Percentiles rank a stretch among this genome's conserved stretches.
Conservation (phyloP, 2,113 vertebrate species). For the Rhea americana region DNA sequence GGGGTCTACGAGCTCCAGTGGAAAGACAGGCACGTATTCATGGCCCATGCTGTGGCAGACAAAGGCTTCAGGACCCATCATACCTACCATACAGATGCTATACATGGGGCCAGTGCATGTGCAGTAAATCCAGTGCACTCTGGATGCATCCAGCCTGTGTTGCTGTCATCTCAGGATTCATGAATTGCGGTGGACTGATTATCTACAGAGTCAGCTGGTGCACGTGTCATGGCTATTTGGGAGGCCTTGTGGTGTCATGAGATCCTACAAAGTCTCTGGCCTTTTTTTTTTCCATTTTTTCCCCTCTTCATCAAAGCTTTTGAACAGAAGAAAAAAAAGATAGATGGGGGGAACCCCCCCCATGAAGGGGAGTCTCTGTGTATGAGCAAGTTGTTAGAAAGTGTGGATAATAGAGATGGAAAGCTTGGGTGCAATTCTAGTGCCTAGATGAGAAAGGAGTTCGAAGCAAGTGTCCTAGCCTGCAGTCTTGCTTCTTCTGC, state of each 20-base stretch:
- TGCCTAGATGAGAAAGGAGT: neutral
- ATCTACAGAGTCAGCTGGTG: neutral
- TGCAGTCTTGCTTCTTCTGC: neutral
- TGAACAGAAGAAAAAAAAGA: neutral
- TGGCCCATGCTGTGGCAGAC: neutral
- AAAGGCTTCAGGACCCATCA: fast-evolving
- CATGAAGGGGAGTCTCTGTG: neutral
- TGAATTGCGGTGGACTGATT: neutral
- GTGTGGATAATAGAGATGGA: neutral
- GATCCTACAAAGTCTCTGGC: neutral
- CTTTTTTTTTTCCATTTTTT: neutral
- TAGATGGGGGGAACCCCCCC: neutral
- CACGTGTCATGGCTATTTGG: neutral
- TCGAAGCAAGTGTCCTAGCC: neutral
- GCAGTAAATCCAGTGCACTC: fast-evolving
- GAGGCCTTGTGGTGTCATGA: neutral
- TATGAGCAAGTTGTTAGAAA: neutral
- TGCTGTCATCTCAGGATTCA: neutral
- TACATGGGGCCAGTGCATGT: neutral
- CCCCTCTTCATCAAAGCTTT: neutral
- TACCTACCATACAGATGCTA: neutral
- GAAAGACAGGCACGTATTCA: neutral
- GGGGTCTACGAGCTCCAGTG: neutral
- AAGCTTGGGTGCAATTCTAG: neutral
- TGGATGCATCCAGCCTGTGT: neutral